A percentile compares a stretch with the other conserved stretches of the same genome.
These are phyloP conservation scores for Hafferia zeledoni DNA, from an alignment of 2,797 vertebrate species.

Conservation along the genomic window DNA sequence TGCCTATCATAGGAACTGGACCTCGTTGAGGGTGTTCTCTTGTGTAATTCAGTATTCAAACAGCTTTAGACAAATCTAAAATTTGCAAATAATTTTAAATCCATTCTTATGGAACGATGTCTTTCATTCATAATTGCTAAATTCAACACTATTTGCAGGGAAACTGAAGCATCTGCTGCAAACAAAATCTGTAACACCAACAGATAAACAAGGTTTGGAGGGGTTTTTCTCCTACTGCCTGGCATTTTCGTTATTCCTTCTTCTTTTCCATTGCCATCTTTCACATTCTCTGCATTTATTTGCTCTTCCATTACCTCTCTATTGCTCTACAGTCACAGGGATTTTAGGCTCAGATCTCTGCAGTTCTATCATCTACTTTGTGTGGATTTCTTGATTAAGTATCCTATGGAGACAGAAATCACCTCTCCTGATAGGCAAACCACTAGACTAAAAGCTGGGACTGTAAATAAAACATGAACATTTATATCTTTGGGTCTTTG, in stretches of 20 bases:
- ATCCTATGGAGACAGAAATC: neutral
- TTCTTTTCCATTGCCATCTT: neutral
- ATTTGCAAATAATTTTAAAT: neutral
- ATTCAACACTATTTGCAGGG: neutral
- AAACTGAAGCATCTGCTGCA: neutral
- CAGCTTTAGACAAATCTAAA: neutral
- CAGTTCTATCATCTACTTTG: neutral
- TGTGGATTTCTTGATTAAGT: slow-evolving; percentile 9
- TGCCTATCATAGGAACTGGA: neutral
- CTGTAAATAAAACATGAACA: slow-evolving; percentile 50
- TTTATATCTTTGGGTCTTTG: slow-evolving; percentile 22
- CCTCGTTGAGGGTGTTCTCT: neutral
- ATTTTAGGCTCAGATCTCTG: neutral
- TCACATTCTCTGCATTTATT: neutral
- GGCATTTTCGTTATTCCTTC: neutral
- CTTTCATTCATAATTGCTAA: neutral
- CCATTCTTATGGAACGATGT: neutral
- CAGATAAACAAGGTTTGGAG: neutral
- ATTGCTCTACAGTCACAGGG: neutral
- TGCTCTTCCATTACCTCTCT: neutral
- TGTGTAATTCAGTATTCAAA: neutral
- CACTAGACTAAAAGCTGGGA: neutral
- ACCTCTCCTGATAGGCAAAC: neutral
- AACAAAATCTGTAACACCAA: neutral
- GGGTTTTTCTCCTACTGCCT: neutral